Evolutionary conservation across 2,888 invertebrate species (phyloP), one percentile per base, ranked within the genome.

Genomic region (Oxyteleia sp.): DNA sequence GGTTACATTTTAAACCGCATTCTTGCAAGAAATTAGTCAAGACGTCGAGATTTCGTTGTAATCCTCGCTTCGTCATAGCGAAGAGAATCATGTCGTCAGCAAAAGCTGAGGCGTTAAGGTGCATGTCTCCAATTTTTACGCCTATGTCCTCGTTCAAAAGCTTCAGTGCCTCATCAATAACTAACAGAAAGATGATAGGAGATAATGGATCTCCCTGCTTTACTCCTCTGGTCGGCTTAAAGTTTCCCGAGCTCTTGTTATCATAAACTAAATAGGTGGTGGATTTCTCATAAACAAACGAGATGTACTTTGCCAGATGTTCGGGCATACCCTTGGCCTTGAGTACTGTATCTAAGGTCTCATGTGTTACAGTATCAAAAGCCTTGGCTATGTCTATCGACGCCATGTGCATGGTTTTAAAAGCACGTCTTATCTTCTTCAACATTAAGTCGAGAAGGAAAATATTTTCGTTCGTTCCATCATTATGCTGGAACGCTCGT

Each of bases 21-120:
- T n/a, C n/a, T n/a, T n/a, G n/a, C n/a, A n/a, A n/a, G 38, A 86
- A 88, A 0, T 29, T 45, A 5, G 64, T 69, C 0, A 43, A 1
- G 0, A 2, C 13, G 7, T 82, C 63, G 0, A 90, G 85, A 20
- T 90, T 88, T 80, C 87, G 87, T 80, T 91, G 89, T 85, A 92
- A 85, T 18, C 91, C 90, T 15, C 32, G 15, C 16, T 16, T 53
- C 2, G 53, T 53, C 8, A 16, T 53, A 0, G 32, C 53, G 18
- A 35, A 55, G 35, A 55, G 16, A 4, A 45, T n/a, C 8, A 45
- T 7, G 11, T 55, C 55, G 18, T 55, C 55, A 16, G 55, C 55
- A 55, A 23, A 20, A 72, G 75, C 53, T 78, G 71, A 4, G 74
- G 15, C 0, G 85, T 82, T 87, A 0, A 84, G 11, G 1, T 5